A percentile compares a stretch with the other conserved stretches of the same genome.
phyloP scores from a whole-genome alignment of 1,140 invertebrate genomes.

The Epicauta chinensis region DNA sequence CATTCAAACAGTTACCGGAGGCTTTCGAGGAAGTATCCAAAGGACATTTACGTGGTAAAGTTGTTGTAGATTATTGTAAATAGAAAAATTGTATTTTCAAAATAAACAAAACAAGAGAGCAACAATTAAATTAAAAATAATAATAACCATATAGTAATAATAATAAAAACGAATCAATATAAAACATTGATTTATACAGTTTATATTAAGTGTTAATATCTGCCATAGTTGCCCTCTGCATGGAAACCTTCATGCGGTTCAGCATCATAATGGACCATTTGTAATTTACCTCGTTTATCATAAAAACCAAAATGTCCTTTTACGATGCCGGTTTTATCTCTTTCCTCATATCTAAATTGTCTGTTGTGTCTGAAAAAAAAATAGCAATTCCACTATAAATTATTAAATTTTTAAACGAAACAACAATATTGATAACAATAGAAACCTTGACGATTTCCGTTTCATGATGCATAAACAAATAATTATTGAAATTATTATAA shows the following conservation, averaged over 20 bases:
- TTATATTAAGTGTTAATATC: constrained; percentile 11
- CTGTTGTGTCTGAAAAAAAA: constrained; percentile 62
- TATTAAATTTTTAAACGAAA: background rate
- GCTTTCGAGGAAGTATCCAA: constrained; percentile 60
- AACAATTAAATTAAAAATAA: constrained; percentile 10
- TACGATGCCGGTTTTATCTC: constrained; percentile 66
- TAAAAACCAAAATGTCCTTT: constrained; percentile 79
- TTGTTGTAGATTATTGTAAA: constrained; percentile 44
- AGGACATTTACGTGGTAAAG: constrained; percentile 73
- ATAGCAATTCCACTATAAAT: constrained; percentile 24
- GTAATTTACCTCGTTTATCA: constrained; percentile 70
- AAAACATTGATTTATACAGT: constrained; percentile 17
- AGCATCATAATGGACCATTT: constrained; percentile 70
- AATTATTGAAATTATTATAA: constrained; percentile 2
- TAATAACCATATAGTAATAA: constrained; percentile 3
- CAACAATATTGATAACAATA: background rate
- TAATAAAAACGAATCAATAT: constrained; percentile 13
- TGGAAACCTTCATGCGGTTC: constrained; percentile 65
- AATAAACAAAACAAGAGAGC: constrained; percentile 13
- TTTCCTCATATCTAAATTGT: constrained; percentile 76
- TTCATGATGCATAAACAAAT: background rate
- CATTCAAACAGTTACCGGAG: constrained; percentile 59
- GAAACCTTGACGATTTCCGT: background rate
- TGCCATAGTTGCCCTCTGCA: constrained; percentile 36
- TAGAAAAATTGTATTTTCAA: background rate